Evolutionary conservation across 2,113 vertebrate genomes (phyloP).

Genomic region (Hemibagrus wyckioides): DNA sequence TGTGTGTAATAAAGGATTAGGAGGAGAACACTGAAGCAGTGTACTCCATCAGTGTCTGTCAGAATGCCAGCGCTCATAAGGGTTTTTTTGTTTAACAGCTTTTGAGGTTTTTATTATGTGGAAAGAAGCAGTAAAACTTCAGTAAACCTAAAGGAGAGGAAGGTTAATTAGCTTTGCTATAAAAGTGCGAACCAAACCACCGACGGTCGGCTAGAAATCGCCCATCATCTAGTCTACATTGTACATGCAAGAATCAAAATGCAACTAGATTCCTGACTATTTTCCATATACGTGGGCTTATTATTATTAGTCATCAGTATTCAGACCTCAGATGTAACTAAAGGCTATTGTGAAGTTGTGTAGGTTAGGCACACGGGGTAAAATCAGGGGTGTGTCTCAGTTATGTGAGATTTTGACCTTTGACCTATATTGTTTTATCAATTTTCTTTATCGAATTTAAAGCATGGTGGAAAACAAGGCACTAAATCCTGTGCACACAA

Average conservation of each 20-base stretch:
- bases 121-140: conserved; percentile 30
- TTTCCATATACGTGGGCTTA: too few species aligned
- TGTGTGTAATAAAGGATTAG: not conserved
- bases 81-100: not conserved
- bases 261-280: not conserved
- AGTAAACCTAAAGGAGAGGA: conserved; percentile 1
- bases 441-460: not conserved
- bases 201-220: not conserved
- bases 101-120: conserved; percentile 35
- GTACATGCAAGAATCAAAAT: not conserved
- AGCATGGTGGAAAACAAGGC: not conserved
- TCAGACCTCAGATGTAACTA: not conserved
- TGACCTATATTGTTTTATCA: not conserved
- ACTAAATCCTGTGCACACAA: not conserved
- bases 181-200: conserved; percentile 2
- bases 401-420: not conserved
- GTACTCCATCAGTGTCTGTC: conserved; percentile 9
- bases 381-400: not conserved
- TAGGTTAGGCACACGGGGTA: not conserved
- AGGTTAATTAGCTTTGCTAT: conserved; percentile 26
- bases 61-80: conserved; percentile 25
- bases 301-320: too few species aligned
- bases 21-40: conserved; percentile 15
- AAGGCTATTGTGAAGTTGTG: not conserved
- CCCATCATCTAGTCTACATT: not conserved